A percentile compares a stretch with the other conserved stretches of the same genome.
Conservation (phyloP, 1,140 invertebrate genomes). For the Globodera rostochiensis region DNA sequence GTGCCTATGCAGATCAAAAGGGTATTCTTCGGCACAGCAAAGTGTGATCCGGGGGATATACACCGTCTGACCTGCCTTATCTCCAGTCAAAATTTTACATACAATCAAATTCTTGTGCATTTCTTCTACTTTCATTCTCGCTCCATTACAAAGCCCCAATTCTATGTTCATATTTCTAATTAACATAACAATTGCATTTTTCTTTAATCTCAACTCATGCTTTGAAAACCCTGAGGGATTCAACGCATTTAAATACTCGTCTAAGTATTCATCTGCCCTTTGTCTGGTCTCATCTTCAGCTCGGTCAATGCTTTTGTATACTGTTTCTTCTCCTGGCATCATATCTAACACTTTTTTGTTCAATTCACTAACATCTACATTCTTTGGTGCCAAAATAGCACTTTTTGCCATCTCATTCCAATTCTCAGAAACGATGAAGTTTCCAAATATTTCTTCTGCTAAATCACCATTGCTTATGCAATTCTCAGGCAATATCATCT, state of each 20-base stretch:
- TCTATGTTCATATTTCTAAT: too few species aligned
- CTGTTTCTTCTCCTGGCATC: not conserved
- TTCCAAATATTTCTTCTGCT: constrained; percentile 4
- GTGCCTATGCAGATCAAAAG: not conserved
- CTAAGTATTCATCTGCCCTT: too few species aligned
- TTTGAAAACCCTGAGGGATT: too few species aligned
- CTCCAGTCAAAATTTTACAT: constrained; percentile 40
- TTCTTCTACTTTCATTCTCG: constrained; percentile 32
- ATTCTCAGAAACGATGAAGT: too few species aligned
- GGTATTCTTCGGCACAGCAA: constrained; percentile 17
- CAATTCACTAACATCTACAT: too few species aligned
- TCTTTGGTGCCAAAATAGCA: too few species aligned
- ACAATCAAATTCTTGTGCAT: constrained; percentile 31
- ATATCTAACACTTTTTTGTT: constrained; percentile 20
- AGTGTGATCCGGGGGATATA: constrained; percentile 35
- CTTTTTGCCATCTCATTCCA: too few species aligned
- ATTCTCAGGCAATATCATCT: constrained; percentile 41
- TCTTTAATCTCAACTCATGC: too few species aligned
- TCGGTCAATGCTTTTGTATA: too few species aligned
- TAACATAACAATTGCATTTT: too few species aligned
- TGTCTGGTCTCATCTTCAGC: too few species aligned
- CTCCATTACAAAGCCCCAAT: constrained; percentile 39
- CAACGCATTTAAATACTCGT: too few species aligned
- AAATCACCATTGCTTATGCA: constrained; percentile 14
- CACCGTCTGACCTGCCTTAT: constrained; percentile 28